Percentiles rank a stretch among this genome's conserved stretches.
These are phyloP conservation scores for Characodon lateralis DNA, from an alignment of 2,797 vertebrate genomes.

Conservation along the genomic window DNA sequence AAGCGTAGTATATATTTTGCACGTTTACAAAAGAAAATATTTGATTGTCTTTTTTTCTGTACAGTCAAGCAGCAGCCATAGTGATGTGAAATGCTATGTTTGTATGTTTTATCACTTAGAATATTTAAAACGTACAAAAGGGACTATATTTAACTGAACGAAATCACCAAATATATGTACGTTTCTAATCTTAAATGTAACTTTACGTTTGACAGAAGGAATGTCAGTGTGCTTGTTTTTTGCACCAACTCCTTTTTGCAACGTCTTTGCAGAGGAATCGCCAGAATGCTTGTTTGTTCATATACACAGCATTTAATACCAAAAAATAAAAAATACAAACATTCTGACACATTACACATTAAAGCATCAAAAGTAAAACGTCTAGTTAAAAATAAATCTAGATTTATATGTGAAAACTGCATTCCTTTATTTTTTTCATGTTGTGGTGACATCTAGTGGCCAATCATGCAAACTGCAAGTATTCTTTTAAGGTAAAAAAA, in stretches of 20 bases:
- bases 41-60: slow-evolving; percentile 52
- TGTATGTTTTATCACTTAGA: slow-evolving; percentile 40
- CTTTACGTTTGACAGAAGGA: slow-evolving; percentile 23
- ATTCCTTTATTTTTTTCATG: not conserved
- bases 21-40: slow-evolving; percentile 56
- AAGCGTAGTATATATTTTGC: slow-evolving; percentile 48
- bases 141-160: slow-evolving; percentile 16
- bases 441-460: slow-evolving; percentile 55
- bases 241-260: slow-evolving; percentile 57
- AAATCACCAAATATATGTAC: slow-evolving; percentile 19
- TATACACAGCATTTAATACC: slow-evolving; percentile 33
- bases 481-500: not conserved
- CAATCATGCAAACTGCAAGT: slow-evolving; percentile 1
- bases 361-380: slow-evolving; percentile 38
- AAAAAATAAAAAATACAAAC: slow-evolving; percentile 26
- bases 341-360: slow-evolving; percentile 39
- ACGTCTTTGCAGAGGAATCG: slow-evolving; percentile 46
- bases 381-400: slow-evolving; percentile 64
- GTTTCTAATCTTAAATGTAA: slow-evolving; percentile 43
- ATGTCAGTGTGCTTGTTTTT: slow-evolving; percentile 51
- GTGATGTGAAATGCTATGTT: slow-evolving; percentile 54
- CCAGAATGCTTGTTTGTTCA: slow-evolving; percentile 59
- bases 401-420: slow-evolving; percentile 71
- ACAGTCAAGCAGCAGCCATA: slow-evolving; percentile 32
- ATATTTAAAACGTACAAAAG: slow-evolving; percentile 34